Base-by-base conservation (phyloP, 2,888 invertebrate genomes). In the Lamellibrachia columna region DNA sequence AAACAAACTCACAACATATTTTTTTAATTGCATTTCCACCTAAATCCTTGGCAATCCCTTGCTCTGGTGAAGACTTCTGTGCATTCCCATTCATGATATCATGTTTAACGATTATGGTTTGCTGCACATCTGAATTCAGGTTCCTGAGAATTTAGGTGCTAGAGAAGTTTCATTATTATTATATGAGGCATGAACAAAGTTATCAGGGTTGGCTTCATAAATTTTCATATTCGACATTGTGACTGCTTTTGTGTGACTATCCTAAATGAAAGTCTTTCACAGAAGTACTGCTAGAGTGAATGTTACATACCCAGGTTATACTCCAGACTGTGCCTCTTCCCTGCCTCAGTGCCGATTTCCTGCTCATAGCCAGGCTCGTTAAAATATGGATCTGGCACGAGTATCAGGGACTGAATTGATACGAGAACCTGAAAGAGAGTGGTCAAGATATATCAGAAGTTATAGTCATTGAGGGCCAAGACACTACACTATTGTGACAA, bases 321-420 rank as follows among this genome's bases (percentile, higher is more conserved):
- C 22, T 95, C 95, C 40, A 94, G 93, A 92, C 95, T 95, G 92
- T 94, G 94, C 91, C 94, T 93, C 90, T 94, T 94, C 11, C 95
- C 96, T n/a, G 94, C 93, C 7, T 98, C 98, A 90, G 98, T 98
- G 94, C 98, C 98, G 93, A 98, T 97, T 95, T 98, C 98, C 95
- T 98, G 97, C 97, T 99, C 99, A 97, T 98, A 99, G 92, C 99
- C 98, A 52, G 99, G 98, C 97, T 99, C 99, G 97, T 99, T 99
- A 97, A 98, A 99, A 97, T 98, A 99, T 93, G 98, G 98, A 97
- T 99, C 98, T 92, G 98, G 98, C 92, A 98, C 98, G 95, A 99
- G 97, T 96, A 99, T 99, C 95, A 99, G 97, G 91, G 98, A 98
- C 97, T 99, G 98, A 96, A 99, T 98, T 28, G 98, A 98, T 90